Percentiles rank a stretch among this genome's conserved stretches.
These are phyloP conservation scores for Istiophorus platypterus DNA, from an alignment of 2,113 vertebrate species.

Conservation along the genomic window DNA sequence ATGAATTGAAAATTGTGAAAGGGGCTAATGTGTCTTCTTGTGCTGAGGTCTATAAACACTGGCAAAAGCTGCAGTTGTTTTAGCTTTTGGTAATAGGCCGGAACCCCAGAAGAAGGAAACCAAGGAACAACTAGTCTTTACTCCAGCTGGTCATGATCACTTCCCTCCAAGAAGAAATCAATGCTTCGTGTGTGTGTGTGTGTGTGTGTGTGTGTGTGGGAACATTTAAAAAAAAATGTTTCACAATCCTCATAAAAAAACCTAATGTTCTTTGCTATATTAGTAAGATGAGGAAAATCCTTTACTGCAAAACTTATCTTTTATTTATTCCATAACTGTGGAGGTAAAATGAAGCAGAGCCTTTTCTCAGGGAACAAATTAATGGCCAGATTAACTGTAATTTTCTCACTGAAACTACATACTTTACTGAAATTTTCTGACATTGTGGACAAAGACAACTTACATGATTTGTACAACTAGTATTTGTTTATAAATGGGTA, in stretches of 20 bases:
- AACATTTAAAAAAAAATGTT: too few relatives aligned
- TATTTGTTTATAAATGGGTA: too few relatives aligned
- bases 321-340: not conserved
- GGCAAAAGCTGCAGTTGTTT: conserved; percentile 30
- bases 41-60: conserved; percentile 7
- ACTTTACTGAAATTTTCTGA: too few relatives aligned
- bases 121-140: conserved; percentile 43
- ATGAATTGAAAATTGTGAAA: not conserved
- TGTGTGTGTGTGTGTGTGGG: not conserved
- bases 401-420: too few relatives aligned
- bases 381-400: not conserved
- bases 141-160: conserved; percentile 31
- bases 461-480: too few relatives aligned
- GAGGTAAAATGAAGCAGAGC: not conserved
- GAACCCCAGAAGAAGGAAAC: conserved; percentile 16
- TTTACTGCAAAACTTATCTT: not conserved
- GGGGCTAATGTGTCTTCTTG: not conserved
- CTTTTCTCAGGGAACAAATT: too few relatives aligned
- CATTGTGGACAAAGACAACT: too few relatives aligned
- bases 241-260: not conserved
- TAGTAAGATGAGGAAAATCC: not conserved
- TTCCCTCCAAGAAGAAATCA: not conserved
- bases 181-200: not conserved
- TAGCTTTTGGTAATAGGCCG: conserved; percentile 28
- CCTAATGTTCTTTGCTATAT: not conserved